Evolutionary conservation across 1,140 invertebrate species (phyloP).

Genomic region (Aphelenchoides fujianensis): DNA sequence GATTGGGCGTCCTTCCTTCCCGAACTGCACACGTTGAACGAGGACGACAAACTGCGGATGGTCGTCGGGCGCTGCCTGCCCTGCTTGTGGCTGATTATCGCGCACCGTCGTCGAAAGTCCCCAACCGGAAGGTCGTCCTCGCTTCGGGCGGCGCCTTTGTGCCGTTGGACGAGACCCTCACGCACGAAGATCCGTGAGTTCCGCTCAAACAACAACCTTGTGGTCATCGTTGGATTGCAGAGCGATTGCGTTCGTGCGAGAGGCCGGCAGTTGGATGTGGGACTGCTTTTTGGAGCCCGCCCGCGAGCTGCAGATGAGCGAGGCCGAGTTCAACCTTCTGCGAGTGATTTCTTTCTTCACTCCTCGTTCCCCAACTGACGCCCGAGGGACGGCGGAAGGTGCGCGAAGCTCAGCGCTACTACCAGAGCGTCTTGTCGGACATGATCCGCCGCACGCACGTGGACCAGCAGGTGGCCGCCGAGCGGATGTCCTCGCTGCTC

Average conservation of each 20-base stretch:
- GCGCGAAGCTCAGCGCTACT: not conserved
- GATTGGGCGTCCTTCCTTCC: slow-evolving; percentile 7
- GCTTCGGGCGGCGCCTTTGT: slow-evolving; percentile 10
- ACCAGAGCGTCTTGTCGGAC: not conserved
- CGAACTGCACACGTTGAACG: slow-evolving; percentile 16
- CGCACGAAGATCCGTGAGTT: no score
- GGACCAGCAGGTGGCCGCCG: not conserved
- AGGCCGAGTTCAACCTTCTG: not conserved
- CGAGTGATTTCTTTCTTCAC: not conserved
- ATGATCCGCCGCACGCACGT: not conserved
- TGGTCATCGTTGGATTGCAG: no score
- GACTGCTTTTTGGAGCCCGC: slow-evolving; percentile 7
- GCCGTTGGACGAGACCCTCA: slow-evolving; percentile 5
- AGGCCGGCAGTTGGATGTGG: slow-evolving; percentile 6
- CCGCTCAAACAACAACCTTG: not conserved
- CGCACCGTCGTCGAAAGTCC: not conserved
- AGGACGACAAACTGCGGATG: slow-evolving; percentile 21
- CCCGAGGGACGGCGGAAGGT: not conserved
- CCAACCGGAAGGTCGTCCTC: not conserved
- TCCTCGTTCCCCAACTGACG: not conserved
- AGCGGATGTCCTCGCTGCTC: not conserved
- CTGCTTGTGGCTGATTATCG: slow-evolving; percentile 7
- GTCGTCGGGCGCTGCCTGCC: slow-evolving; percentile 6
- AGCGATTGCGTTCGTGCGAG: not conserved
- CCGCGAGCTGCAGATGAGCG: not conserved